Evolutionary conservation across 1,140 invertebrate species (phyloP), one percentile per base, ranked within the genome.

Genomic region (Leptestheria dahalacensis): DNA sequence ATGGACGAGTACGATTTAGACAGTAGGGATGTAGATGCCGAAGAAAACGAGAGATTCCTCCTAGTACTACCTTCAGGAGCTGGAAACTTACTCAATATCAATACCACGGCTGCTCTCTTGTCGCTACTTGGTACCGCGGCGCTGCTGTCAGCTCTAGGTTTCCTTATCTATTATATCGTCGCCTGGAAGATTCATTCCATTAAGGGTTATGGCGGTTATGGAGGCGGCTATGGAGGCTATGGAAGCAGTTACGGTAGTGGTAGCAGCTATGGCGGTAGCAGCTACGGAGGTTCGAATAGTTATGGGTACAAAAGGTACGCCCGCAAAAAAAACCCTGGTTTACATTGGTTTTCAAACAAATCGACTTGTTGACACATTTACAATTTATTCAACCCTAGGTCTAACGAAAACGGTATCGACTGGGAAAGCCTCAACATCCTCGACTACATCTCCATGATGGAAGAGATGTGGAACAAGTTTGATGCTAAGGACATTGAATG

Each of bases 361-460:
- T 6, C 15, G 15, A 9, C 6, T 41, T 41, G 6, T 41, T 6
- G 6, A 9, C 6, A 41, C 6, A 41, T 41, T 41, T 15, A 41
- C 15, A 41, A 41, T 41, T 9, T 41, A 9, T 41, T 41, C 33
- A 41, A 15, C 15, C 15, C 33, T 41, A 66, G 65, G 56, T 65
- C 65, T 48, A 63, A 61, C 59, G 62, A 65, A 20, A 41, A 41
- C 33, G 33, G 33, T 15, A 63, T 64, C 48, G 60, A 64, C 60
- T 66, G 62, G 61, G 56, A 59, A 49, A 64, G 63, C 55, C 63
- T 67, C 54, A 66, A 65, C 51, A 65, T 67, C 57, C 53, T 67
- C n/a, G 66, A 67, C 64, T 67, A 65, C 63, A 67, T 67, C 54
- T 60, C 66, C 49, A 66, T 67, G 64, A 63, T 64, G 46, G 65